A percentile compares a stretch with the other conserved stretches of the same genome.
phyloP scores from a whole-genome alignment of 2,113 vertebrate species.

The Petrocephalus zakoni region DNA sequence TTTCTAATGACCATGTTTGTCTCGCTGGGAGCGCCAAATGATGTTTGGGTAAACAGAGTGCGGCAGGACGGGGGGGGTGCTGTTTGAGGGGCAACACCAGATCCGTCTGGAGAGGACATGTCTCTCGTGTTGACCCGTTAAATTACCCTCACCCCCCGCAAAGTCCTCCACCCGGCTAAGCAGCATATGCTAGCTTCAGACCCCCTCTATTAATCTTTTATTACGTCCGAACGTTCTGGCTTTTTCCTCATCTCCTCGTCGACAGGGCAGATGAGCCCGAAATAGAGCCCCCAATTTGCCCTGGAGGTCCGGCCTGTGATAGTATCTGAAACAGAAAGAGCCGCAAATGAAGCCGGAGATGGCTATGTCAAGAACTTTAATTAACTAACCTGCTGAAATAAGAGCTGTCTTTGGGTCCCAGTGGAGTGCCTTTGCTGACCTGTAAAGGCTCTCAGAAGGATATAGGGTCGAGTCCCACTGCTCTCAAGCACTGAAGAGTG shows the following conservation, averaged over 20 bases:
- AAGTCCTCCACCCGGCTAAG: not conserved
- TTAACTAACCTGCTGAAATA: not conserved
- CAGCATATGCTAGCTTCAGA: not conserved
- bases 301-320: not conserved
- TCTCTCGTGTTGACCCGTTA: not conserved
- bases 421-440: not conserved
- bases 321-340: not conserved
- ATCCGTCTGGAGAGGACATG: not conserved
- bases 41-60: not conserved
- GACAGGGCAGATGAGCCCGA: not conserved
- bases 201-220: not conserved
- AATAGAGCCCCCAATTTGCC: not conserved
- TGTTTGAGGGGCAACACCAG: not conserved
- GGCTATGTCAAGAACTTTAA: not conserved
- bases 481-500: not conserved
- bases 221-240: not conserved
- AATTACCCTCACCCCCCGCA: not conserved
- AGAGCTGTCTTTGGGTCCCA: not conserved
- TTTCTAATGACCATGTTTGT: not conserved
- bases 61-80: not conserved
- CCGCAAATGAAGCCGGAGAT: not conserved
- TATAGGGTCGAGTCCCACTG: not conserved
- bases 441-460: not conserved
- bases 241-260: not conserved
- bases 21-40: not conserved